Evolutionary conservation across 92 coral and sea anemone genomes (phyloP).

Genomic region (Epizoanthus fatuus): DNA sequence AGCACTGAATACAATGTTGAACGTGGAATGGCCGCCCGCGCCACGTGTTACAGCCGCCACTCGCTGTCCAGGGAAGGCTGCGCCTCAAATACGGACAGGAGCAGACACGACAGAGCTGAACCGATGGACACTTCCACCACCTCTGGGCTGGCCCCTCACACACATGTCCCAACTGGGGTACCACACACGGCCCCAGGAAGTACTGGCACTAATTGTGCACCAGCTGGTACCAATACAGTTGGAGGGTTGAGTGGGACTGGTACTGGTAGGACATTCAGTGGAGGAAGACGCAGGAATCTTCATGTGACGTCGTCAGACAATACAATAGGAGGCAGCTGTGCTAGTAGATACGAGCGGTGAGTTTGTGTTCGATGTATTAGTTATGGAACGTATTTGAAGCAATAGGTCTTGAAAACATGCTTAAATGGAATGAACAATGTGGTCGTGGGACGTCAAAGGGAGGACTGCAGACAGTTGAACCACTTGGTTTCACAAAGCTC

Average conservation of each 20-base stretch:
- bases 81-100: conserved; percentile 55
- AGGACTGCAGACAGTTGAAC: no score
- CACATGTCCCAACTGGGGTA: not conserved
- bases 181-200: not conserved
- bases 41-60: conserved; percentile 94
- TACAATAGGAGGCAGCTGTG: conserved; percentile 66
- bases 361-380: not conserved
- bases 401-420: no score
- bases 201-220: not conserved
- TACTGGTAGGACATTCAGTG: conserved; percentile 67
- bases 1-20: conserved; percentile 64
- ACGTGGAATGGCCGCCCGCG: conserved; percentile 95
- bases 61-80: conserved; percentile 69
- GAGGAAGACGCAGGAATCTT: conserved; percentile 82
- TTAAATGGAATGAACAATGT: no score
- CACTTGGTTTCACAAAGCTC: no score
- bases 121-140: conserved; percentile 49
- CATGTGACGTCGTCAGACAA: conserved; percentile 93
- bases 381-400: no score
- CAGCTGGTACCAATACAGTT: not conserved
- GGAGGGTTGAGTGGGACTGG: conserved; percentile 16
- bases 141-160: not conserved
- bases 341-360: conserved; percentile 31
- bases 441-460: no score
- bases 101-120: conserved; percentile 45